phyloP scores from a whole-genome alignment of 2,797 vertebrate genomes.

The Sus cebifrons region DNA sequence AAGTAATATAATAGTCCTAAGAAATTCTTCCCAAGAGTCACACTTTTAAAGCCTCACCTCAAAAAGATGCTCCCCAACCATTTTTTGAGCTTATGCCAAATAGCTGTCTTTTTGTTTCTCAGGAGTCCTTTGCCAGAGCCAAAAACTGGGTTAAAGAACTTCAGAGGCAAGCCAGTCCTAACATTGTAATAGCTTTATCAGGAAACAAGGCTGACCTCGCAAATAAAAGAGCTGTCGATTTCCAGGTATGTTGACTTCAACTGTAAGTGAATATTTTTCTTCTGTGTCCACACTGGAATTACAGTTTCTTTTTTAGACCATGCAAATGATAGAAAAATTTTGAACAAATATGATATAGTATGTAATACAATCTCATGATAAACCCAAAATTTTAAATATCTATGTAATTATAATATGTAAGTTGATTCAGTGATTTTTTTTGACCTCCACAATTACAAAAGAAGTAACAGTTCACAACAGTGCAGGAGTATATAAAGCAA shows the following conservation, averaged over 20 bases:
- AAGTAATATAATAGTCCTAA: constrained; percentile 16
- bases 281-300: constrained; percentile 11
- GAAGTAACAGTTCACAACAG: constrained; percentile 29
- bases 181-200: constrained; percentile 99
- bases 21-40: constrained; percentile 40
- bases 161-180: constrained; percentile 99
- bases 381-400: constrained; percentile 7
- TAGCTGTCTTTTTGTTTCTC: constrained; percentile 88
- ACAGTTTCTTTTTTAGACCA: constrained; percentile 41
- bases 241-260: constrained; percentile 93
- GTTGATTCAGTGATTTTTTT: constrained; percentile 48
- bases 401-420: not conserved
- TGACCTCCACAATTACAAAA: constrained; percentile 31
- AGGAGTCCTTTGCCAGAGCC: constrained; percentile 99
- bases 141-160: constrained; percentile 99
- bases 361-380: not conserved
- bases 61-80: constrained; percentile 37
- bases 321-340: constrained; percentile 45
- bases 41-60: constrained; percentile 54
- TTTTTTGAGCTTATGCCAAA: constrained; percentile 60
- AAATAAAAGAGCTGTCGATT: constrained; percentile 98
- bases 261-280: constrained; percentile 31
- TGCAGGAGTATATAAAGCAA: not conserved
- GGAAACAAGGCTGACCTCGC: constrained; percentile 99
- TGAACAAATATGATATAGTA: not conserved